Base-by-base conservation (phyloP, 2,888 invertebrate species). In the Colletes collaris region DNA sequence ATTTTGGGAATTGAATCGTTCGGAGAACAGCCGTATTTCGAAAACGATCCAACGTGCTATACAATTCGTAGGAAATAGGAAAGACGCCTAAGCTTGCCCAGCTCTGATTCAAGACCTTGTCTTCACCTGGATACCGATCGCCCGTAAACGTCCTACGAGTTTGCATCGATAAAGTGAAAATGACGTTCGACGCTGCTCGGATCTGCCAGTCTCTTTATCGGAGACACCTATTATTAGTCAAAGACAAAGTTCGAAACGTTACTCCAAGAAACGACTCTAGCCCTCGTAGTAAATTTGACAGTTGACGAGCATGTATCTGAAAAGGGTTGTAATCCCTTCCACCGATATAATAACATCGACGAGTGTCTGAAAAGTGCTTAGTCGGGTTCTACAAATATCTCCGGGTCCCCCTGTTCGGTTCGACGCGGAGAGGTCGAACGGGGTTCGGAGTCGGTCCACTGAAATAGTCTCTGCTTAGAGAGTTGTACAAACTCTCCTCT, bases 391-490 rank as follows among this genome's bases (percentile, higher is more conserved):
- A 44, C 50, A 52, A 62, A 76, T 69, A 60, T 27, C 52, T 37
- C 44, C 35, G 19, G 44, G 56, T 49, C 67, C 13, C 49, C 44
- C 50, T 46, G 37, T 49, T 46, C 10, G n/a, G 37, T 49, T 46
- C 10, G n/a, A 11, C n/a, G 64, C 40, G 6, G 44, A 11, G 40
- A 7, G 19, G 72, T 11, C 16, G 40, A 16, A 46, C 56, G 35
- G 44, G 8, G 58, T 16, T 35, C 10, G 58, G 19, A 64, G 37
- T 68, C 53, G 67, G n/a, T 68, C 49, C 35, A 13, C 46, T 19
- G 53, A 50, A 72, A 67, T 63, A 76, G 75, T 59, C 69, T 59
- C 69, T 64, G 83, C 69, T 84, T 75, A 78, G 71, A 83, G 85
- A 60, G 69, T 84, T 78, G 78, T 72, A 84, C 53, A 67, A 84